Conservation (phyloP, 2,888 invertebrate species). For the Cremastinae sp. region DNA sequence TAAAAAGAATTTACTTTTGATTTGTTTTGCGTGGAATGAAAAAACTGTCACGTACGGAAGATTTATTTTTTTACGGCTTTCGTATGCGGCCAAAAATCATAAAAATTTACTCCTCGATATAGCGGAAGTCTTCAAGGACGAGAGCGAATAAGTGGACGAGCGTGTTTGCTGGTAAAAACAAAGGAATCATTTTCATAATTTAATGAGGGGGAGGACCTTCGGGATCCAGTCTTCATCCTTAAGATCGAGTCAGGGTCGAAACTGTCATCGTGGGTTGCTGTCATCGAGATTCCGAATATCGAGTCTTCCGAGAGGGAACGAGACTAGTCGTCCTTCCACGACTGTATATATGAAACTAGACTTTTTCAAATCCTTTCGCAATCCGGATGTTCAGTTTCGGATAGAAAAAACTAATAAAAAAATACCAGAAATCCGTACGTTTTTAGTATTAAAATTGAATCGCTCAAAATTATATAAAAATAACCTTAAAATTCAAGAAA, state of each 20-base stretch:
- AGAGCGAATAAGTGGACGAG: constrained; percentile 16
- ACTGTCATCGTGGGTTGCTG: too few species aligned
- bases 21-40: too few species aligned
- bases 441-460: too few species aligned
- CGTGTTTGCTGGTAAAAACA: constrained; percentile 33
- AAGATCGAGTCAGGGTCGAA: constrained; percentile 52
- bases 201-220: constrained; percentile 40
- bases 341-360: not conserved
- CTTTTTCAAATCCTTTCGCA: constrained; percentile 1
- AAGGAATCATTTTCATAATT: constrained; percentile 52
- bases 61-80: too few species aligned
- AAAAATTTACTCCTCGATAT: not conserved
- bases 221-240: constrained; percentile 48
- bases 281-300: too few species aligned
- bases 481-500: too few species aligned
- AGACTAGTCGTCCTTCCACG: constrained; percentile 53
- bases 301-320: not conserved
- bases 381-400: not conserved
- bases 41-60: too few species aligned
- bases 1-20: too few species aligned
- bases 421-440: too few species aligned
- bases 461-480: too few species aligned
- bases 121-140: not conserved
- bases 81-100: not conserved
- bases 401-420: too few species aligned